Evolutionary conservation across 2,888 invertebrate genomes (phyloP), one percentile per base, ranked within the genome.

Genomic region (Drosophila mettleri): DNA sequence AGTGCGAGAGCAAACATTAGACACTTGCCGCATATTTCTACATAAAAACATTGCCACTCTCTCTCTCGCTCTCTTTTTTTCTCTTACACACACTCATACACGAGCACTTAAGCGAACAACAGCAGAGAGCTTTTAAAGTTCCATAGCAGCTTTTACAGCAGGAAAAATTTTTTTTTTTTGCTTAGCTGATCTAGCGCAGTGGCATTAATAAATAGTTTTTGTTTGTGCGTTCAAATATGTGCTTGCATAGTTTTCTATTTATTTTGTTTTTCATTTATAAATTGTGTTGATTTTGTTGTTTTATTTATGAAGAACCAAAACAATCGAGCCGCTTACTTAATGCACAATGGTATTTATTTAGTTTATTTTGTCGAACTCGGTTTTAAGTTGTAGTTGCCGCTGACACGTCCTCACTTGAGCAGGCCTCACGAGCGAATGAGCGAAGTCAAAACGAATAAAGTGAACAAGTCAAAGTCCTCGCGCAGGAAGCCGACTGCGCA

Each of bases 401-500:
- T 69, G 72, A 79, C 79, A 83, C 86, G 83, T 83, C 83, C 83
- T 84, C 80, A 80, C 83, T 83, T 65, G 78, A 65, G 66, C 70
- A 78, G 69, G 73, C 69, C 75, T 64, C 66, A 46, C 55, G 64
- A 61, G 58, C 69, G 84, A 86, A 76, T 86, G 86, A 80, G 45
- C 53, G 33, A 69, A 54, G 55, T 59, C 41, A 51, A 68, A 67
- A 67, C 75, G 75, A 38, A 72, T 33, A 43, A 76, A 72, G 36
- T 72, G 59, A 77, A 63, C 61, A 62, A 82, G 83, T 80, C 82
- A 85, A 85, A 87, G 85, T 87, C 85, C 86, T 87, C 82, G 78
- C 78, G 67, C 81, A 88, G 86, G 86, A 86, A 87, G 83, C 67
- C 79, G 72, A 87, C 86, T 82, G 85, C 88, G 86, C 85, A 85